A percentile compares a stretch with the other conserved stretches of the same genome.
These are phyloP conservation scores for Coptodon bakossiorum DNA, from an alignment of 2,113 vertebrate genomes.

Conservation along the genomic window DNA sequence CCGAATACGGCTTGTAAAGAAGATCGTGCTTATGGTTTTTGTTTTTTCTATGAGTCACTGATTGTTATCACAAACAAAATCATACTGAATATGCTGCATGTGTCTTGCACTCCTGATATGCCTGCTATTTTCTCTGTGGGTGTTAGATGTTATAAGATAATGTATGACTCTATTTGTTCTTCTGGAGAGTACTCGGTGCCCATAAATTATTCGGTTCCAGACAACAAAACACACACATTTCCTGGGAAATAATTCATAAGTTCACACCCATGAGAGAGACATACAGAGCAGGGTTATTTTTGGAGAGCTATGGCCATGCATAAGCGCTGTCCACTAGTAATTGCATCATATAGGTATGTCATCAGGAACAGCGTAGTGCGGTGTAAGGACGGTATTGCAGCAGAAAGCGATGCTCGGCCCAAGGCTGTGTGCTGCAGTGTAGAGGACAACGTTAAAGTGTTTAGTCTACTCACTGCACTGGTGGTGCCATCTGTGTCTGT, in stretches of 20 bases:
- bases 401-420: not conserved
- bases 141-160: constrained; percentile 1
- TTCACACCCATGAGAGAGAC: not conserved
- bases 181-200: not conserved
- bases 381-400: not conserved
- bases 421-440: not conserved
- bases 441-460: not conserved
- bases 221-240: constrained; percentile 1
- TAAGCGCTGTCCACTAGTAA: not conserved
- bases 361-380: not conserved
- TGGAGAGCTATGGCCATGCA: not conserved
- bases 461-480: constrained; percentile 80
- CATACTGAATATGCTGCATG: not conserved
- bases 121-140: not conserved
- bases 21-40: not conserved
- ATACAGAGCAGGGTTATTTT: not conserved
- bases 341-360: not conserved
- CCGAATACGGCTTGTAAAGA: not conserved
- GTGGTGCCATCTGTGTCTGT: constrained; percentile 83
- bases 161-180: not conserved
- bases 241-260: constrained; percentile 6
- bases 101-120: not conserved
- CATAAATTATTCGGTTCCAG: constrained; percentile 17
- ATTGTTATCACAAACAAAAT: not conserved
- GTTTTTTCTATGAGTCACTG: not conserved